Percentiles rank a stretch among this genome's conserved stretches.
phyloP scores from a whole-genome alignment of 2,888 invertebrate species.

The Catocala fraxini region DNA sequence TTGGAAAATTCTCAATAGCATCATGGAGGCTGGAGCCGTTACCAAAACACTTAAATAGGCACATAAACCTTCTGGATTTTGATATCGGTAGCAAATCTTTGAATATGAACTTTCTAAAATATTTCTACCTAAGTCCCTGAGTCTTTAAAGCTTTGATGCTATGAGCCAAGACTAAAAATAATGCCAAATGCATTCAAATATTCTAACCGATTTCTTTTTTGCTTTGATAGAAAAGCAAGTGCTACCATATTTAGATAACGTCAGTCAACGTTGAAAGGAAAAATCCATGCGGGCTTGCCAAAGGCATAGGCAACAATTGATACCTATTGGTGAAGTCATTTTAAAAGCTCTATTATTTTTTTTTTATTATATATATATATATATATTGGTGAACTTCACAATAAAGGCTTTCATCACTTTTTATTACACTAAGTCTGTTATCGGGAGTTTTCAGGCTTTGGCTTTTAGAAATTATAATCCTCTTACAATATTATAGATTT shows the following conservation, averaged over 20 bases:
- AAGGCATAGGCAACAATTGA: not conserved
- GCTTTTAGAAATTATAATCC: not conserved
- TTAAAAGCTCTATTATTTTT: not conserved
- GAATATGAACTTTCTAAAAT: too few relatives aligned
- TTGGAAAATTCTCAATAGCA: too few relatives aligned
- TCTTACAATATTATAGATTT: too few relatives aligned
- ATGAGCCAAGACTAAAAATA: too few relatives aligned
- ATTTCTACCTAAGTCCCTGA: too few relatives aligned
- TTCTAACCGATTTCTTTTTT: not conserved
- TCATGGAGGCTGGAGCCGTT: too few relatives aligned
- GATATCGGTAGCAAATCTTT: too few relatives aligned
- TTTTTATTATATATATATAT: too few relatives aligned
- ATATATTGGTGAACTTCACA: not conserved
- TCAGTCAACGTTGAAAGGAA: not conserved
- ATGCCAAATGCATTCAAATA: too few relatives aligned
- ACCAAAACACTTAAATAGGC: too few relatives aligned
- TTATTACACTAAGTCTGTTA: not conserved
- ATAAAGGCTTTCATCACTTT: not conserved
- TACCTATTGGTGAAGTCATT: not conserved
- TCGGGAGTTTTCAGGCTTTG: not conserved
- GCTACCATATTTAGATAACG: not conserved
- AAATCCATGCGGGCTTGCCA: constrained; percentile 1
- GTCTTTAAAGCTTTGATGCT: too few relatives aligned
- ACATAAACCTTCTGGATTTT: too few relatives aligned
- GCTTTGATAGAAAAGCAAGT: not conserved